Conservation (phyloP, 1,140 invertebrate genomes). For the Paraescarpia echinospica region DNA sequence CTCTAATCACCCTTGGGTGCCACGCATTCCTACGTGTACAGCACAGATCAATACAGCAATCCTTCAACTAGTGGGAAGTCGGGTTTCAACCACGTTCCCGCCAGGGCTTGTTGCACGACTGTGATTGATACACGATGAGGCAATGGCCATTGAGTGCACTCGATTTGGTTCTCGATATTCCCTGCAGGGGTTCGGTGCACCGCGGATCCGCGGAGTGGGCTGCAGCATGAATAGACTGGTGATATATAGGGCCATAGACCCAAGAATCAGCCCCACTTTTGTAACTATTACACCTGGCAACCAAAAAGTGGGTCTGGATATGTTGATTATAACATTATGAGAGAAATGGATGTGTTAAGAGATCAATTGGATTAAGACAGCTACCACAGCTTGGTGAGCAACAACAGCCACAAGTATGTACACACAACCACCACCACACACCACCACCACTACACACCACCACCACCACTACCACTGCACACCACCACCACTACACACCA, state of each 20-base stretch:
- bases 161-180: not conserved
- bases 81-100: not conserved
- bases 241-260: not conserved
- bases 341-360: too few relatives aligned
- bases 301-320: too few relatives aligned
- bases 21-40: not conserved
- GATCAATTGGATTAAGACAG: too few relatives aligned
- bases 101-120: not conserved
- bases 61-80: not conserved
- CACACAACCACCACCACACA: too few relatives aligned
- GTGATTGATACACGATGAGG: not conserved
- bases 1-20: not conserved
- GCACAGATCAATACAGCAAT: not conserved
- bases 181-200: not conserved
- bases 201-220: too few relatives aligned
- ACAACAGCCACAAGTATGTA: too few relatives aligned
- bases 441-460: too few relatives aligned
- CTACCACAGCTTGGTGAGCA: too few relatives aligned
- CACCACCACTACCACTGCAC: too few relatives aligned
- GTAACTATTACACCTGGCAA: not conserved
- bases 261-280: not conserved
- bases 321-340: too few relatives aligned
- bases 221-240: too few relatives aligned
- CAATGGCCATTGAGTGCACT: not conserved
- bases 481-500: too few relatives aligned